These are phyloP conservation scores for Aphyosemion australe DNA, from an alignment of 2,113 vertebrate species.

Conservation along the genomic window DNA sequence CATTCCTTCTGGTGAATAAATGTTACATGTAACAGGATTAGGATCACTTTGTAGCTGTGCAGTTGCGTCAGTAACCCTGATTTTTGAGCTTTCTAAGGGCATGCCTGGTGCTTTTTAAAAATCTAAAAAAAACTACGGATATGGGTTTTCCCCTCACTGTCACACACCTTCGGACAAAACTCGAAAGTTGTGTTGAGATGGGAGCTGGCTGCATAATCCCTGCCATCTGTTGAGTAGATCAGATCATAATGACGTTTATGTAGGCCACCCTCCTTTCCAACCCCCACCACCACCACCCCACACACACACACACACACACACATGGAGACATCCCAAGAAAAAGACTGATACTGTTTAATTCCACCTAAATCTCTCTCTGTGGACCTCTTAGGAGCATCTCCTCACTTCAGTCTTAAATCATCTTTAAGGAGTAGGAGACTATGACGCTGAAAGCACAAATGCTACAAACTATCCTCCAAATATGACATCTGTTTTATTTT, in stretches of 20 bases:
- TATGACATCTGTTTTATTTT: background rate
- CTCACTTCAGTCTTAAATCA: conserved; percentile 50
- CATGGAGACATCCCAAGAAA: conserved; percentile 24
- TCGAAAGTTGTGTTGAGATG: conserved; percentile 45
- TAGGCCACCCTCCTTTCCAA: conserved; percentile 53
- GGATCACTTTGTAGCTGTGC: background rate
- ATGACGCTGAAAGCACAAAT: conserved; percentile 2
- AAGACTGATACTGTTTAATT: conserved; percentile 60
- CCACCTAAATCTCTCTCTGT: conserved; percentile 55
- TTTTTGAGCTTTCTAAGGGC: background rate
- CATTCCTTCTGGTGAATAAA: background rate
- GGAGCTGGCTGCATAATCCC: conserved; percentile 60
- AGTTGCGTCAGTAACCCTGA: background rate
- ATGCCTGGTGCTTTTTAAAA: background rate
- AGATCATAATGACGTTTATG: conserved; percentile 63
- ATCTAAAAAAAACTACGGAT: background rate
- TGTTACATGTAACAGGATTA: background rate
- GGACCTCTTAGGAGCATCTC: conserved; percentile 29
- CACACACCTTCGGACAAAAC: conserved; percentile 35
- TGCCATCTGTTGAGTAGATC: conserved; percentile 68
- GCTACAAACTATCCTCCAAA: background rate
- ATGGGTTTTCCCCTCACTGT: conserved; percentile 15
- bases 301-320: too few relatives aligned
- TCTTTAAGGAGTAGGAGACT: conserved; percentile 15
- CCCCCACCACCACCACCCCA: too few relatives aligned